phyloP scores from a whole-genome alignment of 2,113 vertebrate genomes.

The Pelodiscus sinensis region DNA sequence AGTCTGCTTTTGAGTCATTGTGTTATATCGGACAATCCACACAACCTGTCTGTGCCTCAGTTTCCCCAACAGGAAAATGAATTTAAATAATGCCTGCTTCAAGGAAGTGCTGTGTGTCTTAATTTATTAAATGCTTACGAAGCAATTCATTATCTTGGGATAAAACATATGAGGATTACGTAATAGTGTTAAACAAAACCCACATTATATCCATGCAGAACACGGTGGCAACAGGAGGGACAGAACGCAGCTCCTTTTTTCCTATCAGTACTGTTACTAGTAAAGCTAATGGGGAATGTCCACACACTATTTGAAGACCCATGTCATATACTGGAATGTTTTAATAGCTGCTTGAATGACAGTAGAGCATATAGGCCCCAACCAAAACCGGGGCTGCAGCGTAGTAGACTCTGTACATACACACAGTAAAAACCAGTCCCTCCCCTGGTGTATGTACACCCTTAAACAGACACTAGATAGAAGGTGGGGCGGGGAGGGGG shows the following conservation, averaged over 20 bases:
- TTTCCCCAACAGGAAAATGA: not conserved
- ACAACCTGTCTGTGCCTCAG: not conserved
- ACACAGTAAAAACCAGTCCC: constrained; percentile 4
- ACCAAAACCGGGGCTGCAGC: not conserved
- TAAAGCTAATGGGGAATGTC: not conserved
- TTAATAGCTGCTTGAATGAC: not conserved
- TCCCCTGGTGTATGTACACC: not conserved
- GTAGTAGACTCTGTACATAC: not conserved
- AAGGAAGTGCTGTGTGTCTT: not conserved
- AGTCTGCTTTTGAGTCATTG: not conserved
- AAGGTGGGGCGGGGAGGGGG: not conserved
- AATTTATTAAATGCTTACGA: not conserved
- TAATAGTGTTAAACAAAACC: not conserved
- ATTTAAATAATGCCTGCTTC: not conserved
- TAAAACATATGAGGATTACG: not conserved
- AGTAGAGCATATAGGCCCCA: not conserved
- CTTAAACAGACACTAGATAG: not conserved
- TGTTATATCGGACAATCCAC: not conserved
- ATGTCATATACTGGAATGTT: not conserved
- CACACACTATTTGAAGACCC: not conserved
- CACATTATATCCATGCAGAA: not conserved
- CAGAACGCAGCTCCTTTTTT: not conserved
- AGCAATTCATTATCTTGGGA: not conserved
- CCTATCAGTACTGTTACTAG: not conserved
- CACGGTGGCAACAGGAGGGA: not conserved